Base-by-base conservation (phyloP, 2,113 vertebrate genomes). In the Callipepla californica region DNA sequence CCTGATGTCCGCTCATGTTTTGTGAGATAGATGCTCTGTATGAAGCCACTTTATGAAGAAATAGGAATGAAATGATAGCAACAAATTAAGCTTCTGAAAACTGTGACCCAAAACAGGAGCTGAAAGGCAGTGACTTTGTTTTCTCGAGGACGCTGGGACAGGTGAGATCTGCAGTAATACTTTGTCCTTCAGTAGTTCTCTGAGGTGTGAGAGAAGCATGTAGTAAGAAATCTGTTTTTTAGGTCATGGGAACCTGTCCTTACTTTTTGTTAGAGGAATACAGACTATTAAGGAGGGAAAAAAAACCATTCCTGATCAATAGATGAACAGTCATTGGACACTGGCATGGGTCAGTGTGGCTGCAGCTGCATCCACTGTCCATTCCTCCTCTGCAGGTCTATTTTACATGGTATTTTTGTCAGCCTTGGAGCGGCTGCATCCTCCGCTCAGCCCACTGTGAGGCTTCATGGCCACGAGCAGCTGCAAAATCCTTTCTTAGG, bases 201-300 rank as follows among this genome's bases (percentile, higher is more conserved):
- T 9, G 32, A 74, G 17, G 28, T 58, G 73, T n/a, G 62, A 58
- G 59, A 55, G 44, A 51, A 65, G 12, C 38, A 3, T 1, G 9
- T 21, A 70, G 11, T 44, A 48, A 66, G 34, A 55, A 55, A 59
- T 34, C 2, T 30, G 12, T 11, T 48, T 47, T 42, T 38, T 20
- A 0, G 3, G 0, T 40, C n/a, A 2, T 0, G 17, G 20, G 38
- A 85, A 51, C 42, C 30, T 48, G 7, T 5, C 12, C 7, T 50
- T 70, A 26, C 69, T 40, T 55, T 62, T 34, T 23, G 20, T 20
- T n/a, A 7, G 55, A 38, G 74, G 26, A 84, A 55, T 20, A 4
- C n/a, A 28, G 42, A 67, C 38, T 50, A 74, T 45, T 7, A 8
- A 78, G 61, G 65, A n/a, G 47, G 4, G 34, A 36, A 62, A 57